A percentile compares a stretch with the other conserved stretches of the same genome.
These are phyloP conservation scores for Drosophila mettleri DNA, from an alignment of 2,888 invertebrate species.

Conservation along the genomic window DNA sequence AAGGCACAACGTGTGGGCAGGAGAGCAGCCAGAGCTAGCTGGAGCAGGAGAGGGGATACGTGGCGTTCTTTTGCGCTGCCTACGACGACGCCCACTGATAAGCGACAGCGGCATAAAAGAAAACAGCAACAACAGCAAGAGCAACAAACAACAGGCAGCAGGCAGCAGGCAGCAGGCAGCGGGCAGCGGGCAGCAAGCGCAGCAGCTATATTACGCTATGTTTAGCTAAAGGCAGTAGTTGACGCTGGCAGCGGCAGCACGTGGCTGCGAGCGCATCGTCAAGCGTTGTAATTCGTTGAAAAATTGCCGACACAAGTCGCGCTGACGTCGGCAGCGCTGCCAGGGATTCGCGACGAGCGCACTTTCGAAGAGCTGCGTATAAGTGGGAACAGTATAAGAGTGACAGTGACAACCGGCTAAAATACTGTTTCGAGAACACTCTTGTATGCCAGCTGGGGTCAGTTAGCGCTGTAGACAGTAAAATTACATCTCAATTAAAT, in stretches of 20 bases:
- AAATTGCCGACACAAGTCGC: constrained; percentile 54
- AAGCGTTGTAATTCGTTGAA: constrained; percentile 79
- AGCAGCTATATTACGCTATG: constrained; percentile 17
- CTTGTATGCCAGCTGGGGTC: background rate
- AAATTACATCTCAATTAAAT: background rate
- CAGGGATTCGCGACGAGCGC: constrained; percentile 29
- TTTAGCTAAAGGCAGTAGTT: constrained; percentile 34
- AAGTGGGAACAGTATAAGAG: constrained; percentile 12
- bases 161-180: constrained; percentile 5
- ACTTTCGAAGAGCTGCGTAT: constrained; percentile 28
- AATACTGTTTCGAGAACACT: constrained; percentile 42
- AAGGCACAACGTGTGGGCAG: constrained; percentile 25
- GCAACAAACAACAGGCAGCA: constrained; percentile 8
- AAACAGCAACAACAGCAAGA: constrained; percentile 10
- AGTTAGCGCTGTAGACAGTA: background rate
- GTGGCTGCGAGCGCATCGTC: constrained; percentile 46
- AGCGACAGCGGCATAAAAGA: constrained; percentile 28
- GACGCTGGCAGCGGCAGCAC: constrained; percentile 33
- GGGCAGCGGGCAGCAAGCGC: constrained; percentile 10
- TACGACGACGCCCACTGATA: constrained; percentile 57
- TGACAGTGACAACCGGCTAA: constrained; percentile 25
- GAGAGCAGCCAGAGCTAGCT: background rate
- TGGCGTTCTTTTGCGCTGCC: constrained; percentile 42
- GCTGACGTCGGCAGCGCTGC: constrained; percentile 70
- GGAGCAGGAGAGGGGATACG: background rate